phyloP scores from a whole-genome alignment of 2,888 invertebrate species.

The Stratiomys singularior region DNA sequence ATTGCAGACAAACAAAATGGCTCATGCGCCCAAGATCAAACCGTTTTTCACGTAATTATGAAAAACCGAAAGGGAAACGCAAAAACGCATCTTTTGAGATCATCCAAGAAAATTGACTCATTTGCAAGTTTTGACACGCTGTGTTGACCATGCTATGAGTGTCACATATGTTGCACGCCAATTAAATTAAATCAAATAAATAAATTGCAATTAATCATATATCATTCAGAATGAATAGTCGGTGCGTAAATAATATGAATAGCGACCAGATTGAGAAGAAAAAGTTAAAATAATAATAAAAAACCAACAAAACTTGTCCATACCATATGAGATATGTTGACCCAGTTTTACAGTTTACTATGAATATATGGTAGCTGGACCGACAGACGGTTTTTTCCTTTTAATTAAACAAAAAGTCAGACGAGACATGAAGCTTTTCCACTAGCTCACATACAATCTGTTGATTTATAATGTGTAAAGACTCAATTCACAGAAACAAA shows the following conservation, averaged over 20 bases:
- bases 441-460: too few species aligned
- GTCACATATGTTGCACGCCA: not conserved
- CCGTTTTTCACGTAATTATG: not conserved
- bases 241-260: too few species aligned
- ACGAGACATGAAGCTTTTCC: too few species aligned
- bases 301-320: not conserved
- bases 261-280: too few species aligned
- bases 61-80: not conserved
- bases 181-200: not conserved
- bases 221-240: too few species aligned
- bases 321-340: constrained; percentile 27
- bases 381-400: too few species aligned
- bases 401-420: too few species aligned
- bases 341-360: constrained; percentile 3
- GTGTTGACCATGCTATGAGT: not conserved
- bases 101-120: constrained; percentile 8
- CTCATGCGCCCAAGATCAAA: too few species aligned
- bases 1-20: too few species aligned
- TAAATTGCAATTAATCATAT: too few species aligned
- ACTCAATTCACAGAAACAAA: too few species aligned
- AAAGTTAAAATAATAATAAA: not conserved
- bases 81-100: not conserved
- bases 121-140: not conserved
- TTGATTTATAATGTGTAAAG: too few species aligned
- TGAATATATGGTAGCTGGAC: not conserved